Base-by-base conservation (phyloP, 1,140 invertebrate genomes). In the Aradophagus sp. region DNA sequence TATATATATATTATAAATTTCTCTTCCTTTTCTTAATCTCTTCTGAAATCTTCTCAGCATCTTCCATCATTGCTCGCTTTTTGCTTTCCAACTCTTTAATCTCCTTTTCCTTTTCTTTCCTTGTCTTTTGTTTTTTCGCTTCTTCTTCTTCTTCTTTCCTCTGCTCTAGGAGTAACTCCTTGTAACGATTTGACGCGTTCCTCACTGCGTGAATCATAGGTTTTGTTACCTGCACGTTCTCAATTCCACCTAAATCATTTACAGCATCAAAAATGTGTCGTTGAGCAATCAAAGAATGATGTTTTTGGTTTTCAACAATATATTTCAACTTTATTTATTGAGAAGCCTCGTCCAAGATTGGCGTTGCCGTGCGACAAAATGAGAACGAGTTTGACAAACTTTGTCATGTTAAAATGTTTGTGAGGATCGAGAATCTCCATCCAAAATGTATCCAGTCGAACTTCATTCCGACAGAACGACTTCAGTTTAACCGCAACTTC, bases 311-410 rank as follows among this genome's bases (percentile, higher is more conserved):
- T 26, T 35, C 45, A 8, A 48, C 32, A 6, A 47, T 7, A 47
- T 31, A 47, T 26, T 47, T n/a, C n/a, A n/a, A n/a, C 44, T 32
- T 45, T 45, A 12, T 45, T 45, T n/a, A 45, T 13, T 11, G 29
- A 34, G 23, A 47, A 47, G 7, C 42, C 42, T 14, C 42, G 10
- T n/a, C 31, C 42, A 14, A 45, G 15, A 45, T 4, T 31, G 11
- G 42, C 12, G 17, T 45, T 45, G 5, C 44, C 31, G 20, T 47
- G 31, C 7, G 44, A 47, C 34, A 47, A 20, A 17, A 45, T 45
- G 14, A 45, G 42, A 6, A 47, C 34, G 12, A 47, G 15, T 47
- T 47, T 19, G 7, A 47, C 31, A n/a, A 47, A 34, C 5, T 12
- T 34, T 13, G 5, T 19, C 19, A 47, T 2, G 12, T 47, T 34